Evolutionary conservation across 2,113 vertebrate species (phyloP).

Genomic region (Etia nguti): DNA sequence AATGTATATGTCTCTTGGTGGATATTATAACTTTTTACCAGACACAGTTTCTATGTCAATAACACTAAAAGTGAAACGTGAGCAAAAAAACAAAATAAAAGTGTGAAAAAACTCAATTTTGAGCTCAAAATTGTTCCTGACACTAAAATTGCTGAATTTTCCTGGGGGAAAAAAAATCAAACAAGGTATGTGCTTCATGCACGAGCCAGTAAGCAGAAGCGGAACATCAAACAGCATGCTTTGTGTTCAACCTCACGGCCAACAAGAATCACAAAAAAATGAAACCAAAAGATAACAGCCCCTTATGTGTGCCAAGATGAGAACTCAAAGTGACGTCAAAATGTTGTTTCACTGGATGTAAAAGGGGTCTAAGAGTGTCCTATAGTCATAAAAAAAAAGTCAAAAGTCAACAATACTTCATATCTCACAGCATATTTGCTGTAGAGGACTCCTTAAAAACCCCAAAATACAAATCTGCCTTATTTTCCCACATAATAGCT

Average conservation of each 20-base stretch:
- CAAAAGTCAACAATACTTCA: neutral
- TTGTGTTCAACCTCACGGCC: slow-evolving; percentile 22
- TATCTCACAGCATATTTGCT: neutral
- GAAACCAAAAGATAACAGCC: neutral
- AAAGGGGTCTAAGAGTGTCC: slow-evolving; percentile 14
- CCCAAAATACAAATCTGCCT: slow-evolving; percentile 15
- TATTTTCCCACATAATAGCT: slow-evolving; percentile 59
- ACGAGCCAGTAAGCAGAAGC: slow-evolving; percentile 22
- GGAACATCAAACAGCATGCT: slow-evolving; percentile 39
- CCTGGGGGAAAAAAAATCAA: neutral
- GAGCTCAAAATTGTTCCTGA: neutral
- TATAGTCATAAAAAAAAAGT: neutral
- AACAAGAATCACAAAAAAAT: neutral
- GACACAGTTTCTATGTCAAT: neutral
- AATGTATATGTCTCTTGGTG: slow-evolving; percentile 38
- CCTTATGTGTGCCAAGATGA: neutral
- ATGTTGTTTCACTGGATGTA: neutral
- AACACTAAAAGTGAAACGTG: neutral
- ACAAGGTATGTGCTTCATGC: slow-evolving; percentile 30
- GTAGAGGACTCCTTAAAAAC: slow-evolving; percentile 16
- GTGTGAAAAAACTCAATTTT: neutral
- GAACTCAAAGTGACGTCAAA: slow-evolving; percentile 17
- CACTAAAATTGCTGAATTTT: neutral
- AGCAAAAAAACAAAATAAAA: neutral
- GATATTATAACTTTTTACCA: slow-evolving; percentile 6